Evolutionary conservation across 2,888 invertebrate species (phyloP).

Genomic region (Hyppa rectilinea): DNA sequence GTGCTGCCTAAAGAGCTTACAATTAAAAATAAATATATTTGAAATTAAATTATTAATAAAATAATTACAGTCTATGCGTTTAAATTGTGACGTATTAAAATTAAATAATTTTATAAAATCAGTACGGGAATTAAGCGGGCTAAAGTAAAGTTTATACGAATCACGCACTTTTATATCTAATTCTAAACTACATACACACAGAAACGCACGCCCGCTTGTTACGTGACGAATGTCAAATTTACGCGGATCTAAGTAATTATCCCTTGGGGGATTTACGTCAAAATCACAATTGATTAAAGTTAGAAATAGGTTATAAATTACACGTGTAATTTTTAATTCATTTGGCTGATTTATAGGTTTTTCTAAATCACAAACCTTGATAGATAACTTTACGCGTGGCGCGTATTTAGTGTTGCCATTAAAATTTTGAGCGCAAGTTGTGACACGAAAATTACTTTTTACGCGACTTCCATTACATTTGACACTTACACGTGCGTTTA

Average conservation of each 20-base stretch:
- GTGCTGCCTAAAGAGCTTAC: constrained; percentile 73
- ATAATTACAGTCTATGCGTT: constrained; percentile 73
- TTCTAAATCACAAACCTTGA: constrained; percentile 20
- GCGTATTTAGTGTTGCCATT: neutral
- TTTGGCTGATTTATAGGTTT: constrained; percentile 37
- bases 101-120: constrained; percentile 74
- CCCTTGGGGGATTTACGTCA: constrained; percentile 1
- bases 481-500: constrained; percentile 32
- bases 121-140: constrained; percentile 84
- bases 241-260: constrained; percentile 36
- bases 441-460: constrained; percentile 2
- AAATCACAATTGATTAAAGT: constrained; percentile 52
- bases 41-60: constrained; percentile 71
- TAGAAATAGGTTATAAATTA: constrained; percentile 31
- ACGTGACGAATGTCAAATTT: constrained; percentile 38
- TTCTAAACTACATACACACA: constrained; percentile 68
- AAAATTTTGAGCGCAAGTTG: constrained; percentile 23
- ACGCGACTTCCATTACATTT: constrained; percentile 38
- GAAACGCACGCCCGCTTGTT: constrained; percentile 66
- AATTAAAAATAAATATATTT: constrained; percentile 70
- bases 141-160: constrained; percentile 70
- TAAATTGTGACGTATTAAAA: constrained; percentile 72
- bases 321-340: constrained; percentile 22
- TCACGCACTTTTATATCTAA: constrained; percentile 76
- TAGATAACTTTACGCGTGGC: neutral